phyloP scores from a whole-genome alignment of 2,113 vertebrate species.

The Cyanoderma ruficeps region DNA sequence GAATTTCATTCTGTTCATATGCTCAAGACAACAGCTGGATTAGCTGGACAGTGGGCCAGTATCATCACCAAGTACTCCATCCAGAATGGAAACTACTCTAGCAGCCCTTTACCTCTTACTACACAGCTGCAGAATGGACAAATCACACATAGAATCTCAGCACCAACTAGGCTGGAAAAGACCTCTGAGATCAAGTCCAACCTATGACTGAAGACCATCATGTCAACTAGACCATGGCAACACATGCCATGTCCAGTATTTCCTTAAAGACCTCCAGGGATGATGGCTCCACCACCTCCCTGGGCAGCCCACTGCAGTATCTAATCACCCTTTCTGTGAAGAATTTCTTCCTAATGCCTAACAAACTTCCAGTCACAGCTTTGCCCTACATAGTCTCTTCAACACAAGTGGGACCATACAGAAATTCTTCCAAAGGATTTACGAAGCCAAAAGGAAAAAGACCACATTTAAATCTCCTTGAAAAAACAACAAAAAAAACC shows the following conservation, averaged over 20 bases:
- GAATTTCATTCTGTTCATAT: background rate
- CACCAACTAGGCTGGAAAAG: background rate
- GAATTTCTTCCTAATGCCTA: background rate
- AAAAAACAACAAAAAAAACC: background rate
- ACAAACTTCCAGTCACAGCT: background rate
- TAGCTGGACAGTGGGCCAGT: background rate
- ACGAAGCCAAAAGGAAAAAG: background rate
- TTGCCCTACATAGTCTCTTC: background rate
- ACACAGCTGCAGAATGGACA: background rate
- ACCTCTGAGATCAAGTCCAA: background rate
- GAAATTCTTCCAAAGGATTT: background rate
- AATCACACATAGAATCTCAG: background rate
- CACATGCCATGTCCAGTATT: rapidly evolving
- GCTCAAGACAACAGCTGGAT: background rate
- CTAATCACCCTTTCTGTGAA: background rate
- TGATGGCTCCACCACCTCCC: background rate
- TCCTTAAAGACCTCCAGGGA: background rate
- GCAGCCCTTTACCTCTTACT: background rate
- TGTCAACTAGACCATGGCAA: background rate
- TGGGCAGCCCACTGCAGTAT: background rate
- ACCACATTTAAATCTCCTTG: background rate
- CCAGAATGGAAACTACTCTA: background rate
- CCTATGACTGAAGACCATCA: background rate
- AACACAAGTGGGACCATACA: background rate
- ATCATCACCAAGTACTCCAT: background rate